A percentile compares a stretch with the other conserved stretches of the same genome.
Conservation (phyloP, 2,113 vertebrate species). For the Ameiurus melas region DNA sequence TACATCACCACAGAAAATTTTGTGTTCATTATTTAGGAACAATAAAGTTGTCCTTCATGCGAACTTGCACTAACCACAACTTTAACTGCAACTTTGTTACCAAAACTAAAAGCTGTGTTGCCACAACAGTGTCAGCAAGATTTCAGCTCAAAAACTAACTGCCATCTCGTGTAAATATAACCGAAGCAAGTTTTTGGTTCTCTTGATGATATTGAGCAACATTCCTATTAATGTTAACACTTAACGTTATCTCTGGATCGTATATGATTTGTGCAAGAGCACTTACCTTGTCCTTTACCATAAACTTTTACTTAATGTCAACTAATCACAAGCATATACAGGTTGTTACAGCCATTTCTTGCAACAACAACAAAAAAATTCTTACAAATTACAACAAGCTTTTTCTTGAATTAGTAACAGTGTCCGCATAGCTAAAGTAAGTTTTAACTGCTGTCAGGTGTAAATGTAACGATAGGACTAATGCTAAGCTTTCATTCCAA, state of each 20-base stretch:
- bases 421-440: background rate
- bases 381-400: background rate
- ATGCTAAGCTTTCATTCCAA: background rate
- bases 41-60: background rate
- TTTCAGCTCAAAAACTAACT: background rate
- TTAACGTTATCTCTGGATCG: background rate
- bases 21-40: background rate
- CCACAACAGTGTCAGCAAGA: background rate
- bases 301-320: background rate
- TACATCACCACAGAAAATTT: background rate
- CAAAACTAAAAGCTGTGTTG: background rate
- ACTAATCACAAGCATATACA: too few species aligned
- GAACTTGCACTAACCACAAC: background rate
- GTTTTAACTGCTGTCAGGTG: background rate
- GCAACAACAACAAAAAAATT: background rate
- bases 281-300: background rate
- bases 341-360: background rate
- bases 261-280: background rate
- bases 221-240: background rate
- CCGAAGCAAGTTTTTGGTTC: background rate
- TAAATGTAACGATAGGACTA: background rate
- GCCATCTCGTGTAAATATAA: background rate
- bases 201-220: background rate
- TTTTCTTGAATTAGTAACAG: background rate
- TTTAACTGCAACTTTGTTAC: background rate